phyloP scores from a whole-genome alignment of 1,140 invertebrate species.

The Philotrypesis tridentata region DNA sequence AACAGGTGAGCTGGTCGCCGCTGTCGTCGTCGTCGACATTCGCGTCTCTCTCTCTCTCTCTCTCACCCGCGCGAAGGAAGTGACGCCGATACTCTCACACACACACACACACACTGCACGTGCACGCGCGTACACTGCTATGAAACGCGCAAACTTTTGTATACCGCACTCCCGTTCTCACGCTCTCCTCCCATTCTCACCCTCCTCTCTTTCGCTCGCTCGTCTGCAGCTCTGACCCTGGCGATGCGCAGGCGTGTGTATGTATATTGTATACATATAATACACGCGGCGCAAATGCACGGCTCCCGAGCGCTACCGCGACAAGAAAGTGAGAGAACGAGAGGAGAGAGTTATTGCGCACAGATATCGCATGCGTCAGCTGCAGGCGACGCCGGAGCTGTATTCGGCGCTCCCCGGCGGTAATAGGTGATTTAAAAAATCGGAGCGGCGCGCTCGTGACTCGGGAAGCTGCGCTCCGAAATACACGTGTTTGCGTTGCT shows the following conservation, averaged over 20 bases:
- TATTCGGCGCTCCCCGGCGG: too few relatives aligned
- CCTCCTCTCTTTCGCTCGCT: conserved; percentile 37
- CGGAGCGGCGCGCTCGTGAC: too few relatives aligned
- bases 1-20: conserved; percentile 32
- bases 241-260: background rate
- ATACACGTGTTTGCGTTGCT: too few relatives aligned
- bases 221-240: conserved; percentile 17
- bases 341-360: too few relatives aligned
- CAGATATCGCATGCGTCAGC: background rate
- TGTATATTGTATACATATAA: too few relatives aligned
- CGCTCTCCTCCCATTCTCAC: conserved; percentile 63
- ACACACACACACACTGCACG: background rate
- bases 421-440: too few relatives aligned
- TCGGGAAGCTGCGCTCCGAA: too few relatives aligned
- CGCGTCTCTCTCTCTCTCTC: too few relatives aligned
- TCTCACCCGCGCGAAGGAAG: conserved; percentile 21
- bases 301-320: background rate
- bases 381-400: background rate
- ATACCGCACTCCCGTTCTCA: conserved; percentile 68
- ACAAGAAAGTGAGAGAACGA: too few relatives aligned
- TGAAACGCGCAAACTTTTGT: conserved; percentile 56
- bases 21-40: too few relatives aligned
- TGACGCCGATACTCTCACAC: conserved; percentile 45
- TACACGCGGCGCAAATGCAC: background rate
- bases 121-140: too few relatives aligned